phyloP scores from a whole-genome alignment of 1,140 invertebrate species.

The Episyrphus balteatus region DNA sequence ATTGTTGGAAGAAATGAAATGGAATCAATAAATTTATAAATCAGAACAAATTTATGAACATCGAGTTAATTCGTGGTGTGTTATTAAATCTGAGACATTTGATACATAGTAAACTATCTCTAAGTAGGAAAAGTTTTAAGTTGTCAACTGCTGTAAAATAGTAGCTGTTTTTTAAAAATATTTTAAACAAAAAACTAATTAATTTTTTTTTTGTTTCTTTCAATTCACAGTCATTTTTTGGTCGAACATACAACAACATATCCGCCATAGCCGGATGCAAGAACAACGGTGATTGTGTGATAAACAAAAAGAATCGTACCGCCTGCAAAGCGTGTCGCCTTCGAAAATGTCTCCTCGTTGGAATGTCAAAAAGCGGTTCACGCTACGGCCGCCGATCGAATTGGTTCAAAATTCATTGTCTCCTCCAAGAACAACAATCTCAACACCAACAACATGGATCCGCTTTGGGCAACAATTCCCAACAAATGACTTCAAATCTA shows the following conservation, averaged over 20 bases:
- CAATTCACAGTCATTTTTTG: conserved; percentile 86
- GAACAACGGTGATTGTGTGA: conserved; percentile 85
- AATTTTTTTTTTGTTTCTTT: conserved; percentile 21
- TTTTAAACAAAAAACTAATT: conserved; percentile 1
- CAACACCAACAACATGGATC: conserved; percentile 3
- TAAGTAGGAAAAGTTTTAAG: too few relatives aligned
- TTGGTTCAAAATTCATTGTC: conserved; percentile 89
- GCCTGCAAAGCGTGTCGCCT: conserved; percentile 91
- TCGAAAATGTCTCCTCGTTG: conserved; percentile 83
- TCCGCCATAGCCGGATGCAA: conserved; percentile 84
- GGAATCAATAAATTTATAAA: too few relatives aligned
- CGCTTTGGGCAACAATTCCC: conserved; percentile 10
- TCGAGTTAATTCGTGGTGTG: too few relatives aligned
- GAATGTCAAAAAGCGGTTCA: conserved; percentile 95
- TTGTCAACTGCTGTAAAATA: too few relatives aligned
- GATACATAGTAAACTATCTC: too few relatives aligned
- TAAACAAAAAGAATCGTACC: conserved; percentile 93
- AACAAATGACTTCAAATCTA: conserved; percentile 37
- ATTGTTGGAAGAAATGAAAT: too few relatives aligned
- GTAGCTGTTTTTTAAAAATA: too few relatives aligned
- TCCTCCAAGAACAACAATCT: conserved; percentile 62
- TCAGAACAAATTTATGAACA: too few relatives aligned
- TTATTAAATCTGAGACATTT: too few relatives aligned
- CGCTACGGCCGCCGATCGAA: conserved; percentile 83
- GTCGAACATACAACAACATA: conserved; percentile 91